Percentiles rank a stretch among this genome's conserved stretches.
Conservation (phyloP, 2,113 vertebrate genomes). For the Nymphicus hollandicus region DNA sequence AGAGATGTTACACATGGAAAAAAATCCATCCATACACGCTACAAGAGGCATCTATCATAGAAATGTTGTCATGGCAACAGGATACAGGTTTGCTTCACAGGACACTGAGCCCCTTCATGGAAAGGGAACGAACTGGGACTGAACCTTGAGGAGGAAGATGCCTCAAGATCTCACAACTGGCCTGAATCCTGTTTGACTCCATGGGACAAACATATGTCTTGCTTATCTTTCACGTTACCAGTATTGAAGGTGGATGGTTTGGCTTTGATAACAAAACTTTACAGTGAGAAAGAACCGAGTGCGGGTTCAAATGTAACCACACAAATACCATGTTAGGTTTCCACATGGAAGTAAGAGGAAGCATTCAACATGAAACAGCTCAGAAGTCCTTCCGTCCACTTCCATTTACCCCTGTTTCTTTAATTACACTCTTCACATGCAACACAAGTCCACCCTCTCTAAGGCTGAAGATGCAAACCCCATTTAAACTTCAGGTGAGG, state of each 20-base stretch:
- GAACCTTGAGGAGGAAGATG: background rate
- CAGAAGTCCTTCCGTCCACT: background rate
- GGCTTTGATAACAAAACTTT: background rate
- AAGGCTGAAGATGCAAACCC: background rate
- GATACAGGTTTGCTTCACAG: slow-evolving; percentile 8
- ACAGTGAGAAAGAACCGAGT: background rate
- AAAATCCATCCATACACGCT: background rate
- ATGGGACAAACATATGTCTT: accelerated
- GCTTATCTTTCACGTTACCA: background rate
- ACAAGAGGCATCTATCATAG: background rate
- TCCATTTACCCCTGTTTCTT: background rate
- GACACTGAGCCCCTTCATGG: background rate
- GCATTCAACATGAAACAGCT: background rate
- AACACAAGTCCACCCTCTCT: no score
- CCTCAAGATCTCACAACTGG: background rate
- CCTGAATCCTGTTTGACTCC: background rate
- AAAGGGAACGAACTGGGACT: background rate
- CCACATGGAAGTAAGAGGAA: background rate
- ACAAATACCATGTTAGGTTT: accelerated
- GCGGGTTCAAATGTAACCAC: background rate
- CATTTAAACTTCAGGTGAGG: no score
- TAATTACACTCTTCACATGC: no score
- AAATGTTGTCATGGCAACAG: slow-evolving; percentile 70
- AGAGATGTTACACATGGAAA: background rate
- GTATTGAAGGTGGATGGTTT: background rate